Conservation (phyloP, 1,140 invertebrate species). For the Drosophila truncata region DNA sequence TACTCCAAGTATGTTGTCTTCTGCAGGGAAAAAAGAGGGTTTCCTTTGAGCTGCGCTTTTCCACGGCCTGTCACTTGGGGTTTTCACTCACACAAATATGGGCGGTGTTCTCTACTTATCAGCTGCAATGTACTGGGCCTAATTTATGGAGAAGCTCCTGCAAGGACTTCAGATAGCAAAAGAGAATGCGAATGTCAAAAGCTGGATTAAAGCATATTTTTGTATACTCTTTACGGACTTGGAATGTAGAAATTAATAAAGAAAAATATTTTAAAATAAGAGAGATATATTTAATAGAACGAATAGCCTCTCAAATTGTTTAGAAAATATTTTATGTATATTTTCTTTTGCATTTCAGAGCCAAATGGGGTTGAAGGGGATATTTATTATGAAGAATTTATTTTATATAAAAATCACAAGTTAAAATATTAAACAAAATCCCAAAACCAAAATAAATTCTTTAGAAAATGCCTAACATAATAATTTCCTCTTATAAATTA, state of each 20-base stretch:
- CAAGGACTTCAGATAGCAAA: not conserved
- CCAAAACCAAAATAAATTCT: not conserved
- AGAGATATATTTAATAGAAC: no score
- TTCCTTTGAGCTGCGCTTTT: conserved; percentile 52
- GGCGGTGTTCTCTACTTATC: conserved; percentile 45
- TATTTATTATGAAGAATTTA: not conserved
- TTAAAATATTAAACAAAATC: not conserved
- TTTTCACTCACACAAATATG: conserved; percentile 19
- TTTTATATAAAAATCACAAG: not conserved
- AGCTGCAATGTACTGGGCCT: conserved; percentile 35
- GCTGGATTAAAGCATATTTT: no score
- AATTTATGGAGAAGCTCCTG: conserved; percentile 48
- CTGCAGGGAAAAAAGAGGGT: not conserved
- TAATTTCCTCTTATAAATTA: not conserved
- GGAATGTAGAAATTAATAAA: not conserved
- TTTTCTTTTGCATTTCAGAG: no score
- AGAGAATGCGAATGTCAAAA: not conserved
- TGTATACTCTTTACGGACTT: not conserved
- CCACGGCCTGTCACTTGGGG: conserved; percentile 23
- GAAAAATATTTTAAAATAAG: not conserved
- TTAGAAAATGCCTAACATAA: not conserved
- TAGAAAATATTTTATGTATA: not conserved
- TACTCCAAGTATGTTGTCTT: conserved; percentile 13
- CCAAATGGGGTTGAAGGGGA: not conserved
- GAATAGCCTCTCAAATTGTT: no score